Evolutionary conservation across 2,888 invertebrate genomes (phyloP).

Genomic region (Anthophora plumipes): DNA sequence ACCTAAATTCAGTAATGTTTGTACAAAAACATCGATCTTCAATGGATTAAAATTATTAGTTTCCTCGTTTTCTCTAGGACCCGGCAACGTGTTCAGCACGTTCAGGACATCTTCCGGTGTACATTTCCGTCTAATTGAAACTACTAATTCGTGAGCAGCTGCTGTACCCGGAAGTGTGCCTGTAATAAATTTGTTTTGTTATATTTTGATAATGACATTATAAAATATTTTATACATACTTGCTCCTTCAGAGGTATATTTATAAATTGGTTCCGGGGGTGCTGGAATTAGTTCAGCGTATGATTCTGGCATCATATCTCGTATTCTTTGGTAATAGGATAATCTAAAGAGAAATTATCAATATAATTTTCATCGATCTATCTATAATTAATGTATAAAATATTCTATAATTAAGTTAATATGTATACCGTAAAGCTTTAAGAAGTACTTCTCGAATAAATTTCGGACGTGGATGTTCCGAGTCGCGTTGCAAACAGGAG

Average conservation of each 20-base stretch:
- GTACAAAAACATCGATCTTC: conserved; percentile 98
- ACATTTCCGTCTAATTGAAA: conserved; percentile 95
- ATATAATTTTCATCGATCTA: background rate
- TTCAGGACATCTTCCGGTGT: conserved; percentile 95
- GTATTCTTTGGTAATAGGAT: conserved; percentile 97
- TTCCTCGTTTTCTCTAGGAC: conserved; percentile 91
- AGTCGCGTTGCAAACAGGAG: conserved; percentile 92
- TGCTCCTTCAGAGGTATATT: conserved; percentile 95
- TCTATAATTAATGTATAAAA: background rate
- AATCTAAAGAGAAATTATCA: conserved; percentile 86
- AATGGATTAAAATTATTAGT: conserved; percentile 93
- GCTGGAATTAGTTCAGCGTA: conserved; percentile 94
- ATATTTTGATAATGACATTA: background rate
- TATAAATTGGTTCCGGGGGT: conserved; percentile 94
- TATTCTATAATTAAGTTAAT: background rate
- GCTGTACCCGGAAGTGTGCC: conserved; percentile 92
- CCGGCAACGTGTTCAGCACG: conserved; percentile 94
- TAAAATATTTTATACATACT: conserved; percentile 87
- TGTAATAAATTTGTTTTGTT: conserved; percentile 76
- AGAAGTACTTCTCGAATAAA: conserved; percentile 97
- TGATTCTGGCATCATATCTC: conserved; percentile 95
- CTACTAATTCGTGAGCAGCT: conserved; percentile 94
- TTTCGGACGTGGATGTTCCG: conserved; percentile 96
- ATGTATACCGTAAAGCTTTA: conserved; percentile 92
- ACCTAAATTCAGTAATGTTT: conserved; percentile 96